Evolutionary conservation across 2,888 invertebrate genomes (phyloP), one percentile per base, ranked within the genome.

Genomic region (Drosophila hamatofila): DNA sequence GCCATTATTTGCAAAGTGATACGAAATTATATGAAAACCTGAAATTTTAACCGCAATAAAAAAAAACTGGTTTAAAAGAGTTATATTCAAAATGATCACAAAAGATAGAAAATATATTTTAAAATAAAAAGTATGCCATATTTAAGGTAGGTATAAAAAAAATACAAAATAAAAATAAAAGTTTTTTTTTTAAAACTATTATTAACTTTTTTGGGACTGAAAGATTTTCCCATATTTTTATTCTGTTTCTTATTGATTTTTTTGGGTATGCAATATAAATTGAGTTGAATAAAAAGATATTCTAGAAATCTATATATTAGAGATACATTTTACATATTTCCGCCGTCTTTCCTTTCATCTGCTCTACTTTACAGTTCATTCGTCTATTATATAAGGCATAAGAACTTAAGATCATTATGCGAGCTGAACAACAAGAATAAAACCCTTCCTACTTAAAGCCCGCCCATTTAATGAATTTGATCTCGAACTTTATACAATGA

Each of bases 391-490:
- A 21, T 39, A 21, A 21, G 33, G 27, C 27, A 42, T 42, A 30
- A 57, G 51, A 57, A 58, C 69, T 54, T 69, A 48, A 70, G 70
- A 70, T 70, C 68, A 59, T 58, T 58, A 58, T 56, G 65, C 21
- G 49, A 37, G 65, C 2, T 33, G 16, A 33, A 3, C 11, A 0
- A 1, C n/a, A 0, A 33, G 27, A 42, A 42, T 21, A 49, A 56
- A 56, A 62, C 54, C 60, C 79, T 77, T 77, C 67, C 72, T 66
- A 55, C 68, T 70, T 54, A 78, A 72, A 44, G 60, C 30, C 49
- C 59, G 72, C 54, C 76, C 68, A 80, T 80, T 75, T 65, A 80
- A 80, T 88, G 83, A 75, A 80, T 77, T 69, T 87, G 81, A 84
- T 84, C 84, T 81, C 64, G 55, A 66, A 74, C 70, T 61, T 64